Evolutionary conservation across 2,113 vertebrate genomes (phyloP).

Genomic region (Callopanchax toddi): DNA sequence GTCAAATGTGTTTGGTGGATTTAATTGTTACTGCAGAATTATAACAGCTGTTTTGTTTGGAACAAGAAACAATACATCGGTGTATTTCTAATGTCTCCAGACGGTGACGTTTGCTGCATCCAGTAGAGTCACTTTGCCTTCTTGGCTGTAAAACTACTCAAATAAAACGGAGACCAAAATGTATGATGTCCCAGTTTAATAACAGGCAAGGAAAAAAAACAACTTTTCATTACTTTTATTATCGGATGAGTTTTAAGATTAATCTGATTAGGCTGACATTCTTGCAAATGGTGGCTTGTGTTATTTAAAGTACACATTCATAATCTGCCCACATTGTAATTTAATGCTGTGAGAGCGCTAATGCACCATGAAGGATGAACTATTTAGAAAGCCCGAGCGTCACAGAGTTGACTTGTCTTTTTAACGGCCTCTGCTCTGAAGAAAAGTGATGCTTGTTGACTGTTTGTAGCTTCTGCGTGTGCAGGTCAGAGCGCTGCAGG

Average conservation of each 20-base stretch:
- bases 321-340: slow-evolving; percentile 28
- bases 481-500: slow-evolving; percentile 19
- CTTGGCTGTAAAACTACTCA: background rate
- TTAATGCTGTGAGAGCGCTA: slow-evolving; percentile 22
- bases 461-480: background rate
- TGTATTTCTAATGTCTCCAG: too few relatives aligned
- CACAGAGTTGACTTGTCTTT: too few relatives aligned
- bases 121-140: background rate
- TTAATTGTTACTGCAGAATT: too few relatives aligned
- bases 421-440: background rate
- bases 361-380: slow-evolving; percentile 38
- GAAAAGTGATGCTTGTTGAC: background rate
- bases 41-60: background rate
- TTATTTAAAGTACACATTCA: slow-evolving; percentile 32
- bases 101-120: background rate
- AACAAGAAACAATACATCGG: too few relatives aligned
- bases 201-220: background rate
- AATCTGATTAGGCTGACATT: too few relatives aligned
- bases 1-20: too few relatives aligned
- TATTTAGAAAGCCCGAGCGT: slow-evolving; percentile 22
- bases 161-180: background rate
- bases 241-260: too few relatives aligned
- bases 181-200: slow-evolving; percentile 3
- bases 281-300: background rate
- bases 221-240: background rate